A percentile compares a stretch with the other conserved stretches of the same genome.
Conservation (phyloP, 2,797 vertebrate species). For the Diglossa cyanea region DNA sequence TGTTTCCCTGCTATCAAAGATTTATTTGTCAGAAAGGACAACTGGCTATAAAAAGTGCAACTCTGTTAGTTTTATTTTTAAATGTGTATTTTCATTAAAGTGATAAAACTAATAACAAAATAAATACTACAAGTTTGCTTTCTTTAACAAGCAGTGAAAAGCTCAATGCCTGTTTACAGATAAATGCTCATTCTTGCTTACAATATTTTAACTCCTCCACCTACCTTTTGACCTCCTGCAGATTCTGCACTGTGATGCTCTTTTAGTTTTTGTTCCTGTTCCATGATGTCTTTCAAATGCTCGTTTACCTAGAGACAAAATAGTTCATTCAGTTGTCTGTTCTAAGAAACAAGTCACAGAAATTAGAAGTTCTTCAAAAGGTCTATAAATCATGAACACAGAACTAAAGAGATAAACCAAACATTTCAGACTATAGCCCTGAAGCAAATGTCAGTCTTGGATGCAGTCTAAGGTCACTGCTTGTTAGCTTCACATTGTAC, state of each 20-base stretch:
- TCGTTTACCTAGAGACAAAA: conserved; percentile 87
- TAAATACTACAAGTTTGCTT: neutral
- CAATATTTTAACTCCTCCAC: conserved; percentile 11
- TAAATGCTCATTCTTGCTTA: neutral
- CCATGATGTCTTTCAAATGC: conserved; percentile 90
- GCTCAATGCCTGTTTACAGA: neutral
- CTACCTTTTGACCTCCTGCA: conserved; percentile 88
- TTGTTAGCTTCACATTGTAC: neutral
- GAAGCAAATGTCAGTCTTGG: neutral
- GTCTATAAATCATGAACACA: neutral
- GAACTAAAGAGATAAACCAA: neutral
- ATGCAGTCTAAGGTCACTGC: neutral
- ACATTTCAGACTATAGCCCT: neutral
- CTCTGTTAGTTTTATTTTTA: neutral
- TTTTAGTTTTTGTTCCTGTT: conserved; percentile 88
- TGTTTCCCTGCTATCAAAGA: neutral
- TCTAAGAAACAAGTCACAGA: neutral
- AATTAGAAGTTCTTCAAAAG: neutral
- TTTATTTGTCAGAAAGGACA: neutral
- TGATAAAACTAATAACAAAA: neutral
- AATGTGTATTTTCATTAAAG: neutral
- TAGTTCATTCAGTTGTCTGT: neutral
- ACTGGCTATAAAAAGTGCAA: neutral
- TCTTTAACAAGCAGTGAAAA: neutral
- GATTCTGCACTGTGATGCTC: conserved; percentile 82